phyloP scores from a whole-genome alignment of 2,797 vertebrate species.

The Pangasius macronema region DNA sequence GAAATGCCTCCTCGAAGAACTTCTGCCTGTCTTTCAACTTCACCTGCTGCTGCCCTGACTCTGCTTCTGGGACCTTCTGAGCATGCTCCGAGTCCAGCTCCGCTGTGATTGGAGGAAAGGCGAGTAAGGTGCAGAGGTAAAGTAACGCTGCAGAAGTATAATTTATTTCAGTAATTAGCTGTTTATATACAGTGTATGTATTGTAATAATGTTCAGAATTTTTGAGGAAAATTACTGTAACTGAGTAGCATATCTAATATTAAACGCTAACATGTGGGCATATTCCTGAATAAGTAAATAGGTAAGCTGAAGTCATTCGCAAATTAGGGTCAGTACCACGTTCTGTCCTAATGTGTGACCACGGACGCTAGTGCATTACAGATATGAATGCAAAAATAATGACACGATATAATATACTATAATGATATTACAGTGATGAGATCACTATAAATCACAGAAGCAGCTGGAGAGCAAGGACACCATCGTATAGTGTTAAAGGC shows the following conservation, averaged over 20 bases:
- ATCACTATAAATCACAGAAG: background rate
- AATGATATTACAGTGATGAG: background rate
- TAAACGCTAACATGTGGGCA: background rate
- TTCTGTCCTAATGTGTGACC: no score
- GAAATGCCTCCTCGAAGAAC: slow-evolving; percentile 97
- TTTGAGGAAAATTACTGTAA: background rate
- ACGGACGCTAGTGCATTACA: background rate
- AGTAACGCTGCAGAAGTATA: background rate
- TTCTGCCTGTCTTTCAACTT: slow-evolving; percentile 96
- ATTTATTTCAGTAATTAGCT: background rate
- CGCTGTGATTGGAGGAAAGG: slow-evolving; percentile 71
- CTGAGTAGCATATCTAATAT: background rate
- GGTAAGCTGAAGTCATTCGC: no score
- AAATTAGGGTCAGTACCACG: no score
- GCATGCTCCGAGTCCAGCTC: slow-evolving; percentile 85
- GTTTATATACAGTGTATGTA: background rate
- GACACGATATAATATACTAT: no score
- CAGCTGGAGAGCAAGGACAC: background rate
- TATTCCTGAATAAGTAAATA: no score
- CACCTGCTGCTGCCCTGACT: slow-evolving; percentile 82
- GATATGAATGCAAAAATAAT: background rate
- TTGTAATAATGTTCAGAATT: background rate
- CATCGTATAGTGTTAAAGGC: background rate
- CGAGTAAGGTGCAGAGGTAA: background rate
- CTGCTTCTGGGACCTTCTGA: slow-evolving; percentile 85